Conservation (phyloP, 2,797 vertebrate species). For the Taeniopygia guttata region DNA sequence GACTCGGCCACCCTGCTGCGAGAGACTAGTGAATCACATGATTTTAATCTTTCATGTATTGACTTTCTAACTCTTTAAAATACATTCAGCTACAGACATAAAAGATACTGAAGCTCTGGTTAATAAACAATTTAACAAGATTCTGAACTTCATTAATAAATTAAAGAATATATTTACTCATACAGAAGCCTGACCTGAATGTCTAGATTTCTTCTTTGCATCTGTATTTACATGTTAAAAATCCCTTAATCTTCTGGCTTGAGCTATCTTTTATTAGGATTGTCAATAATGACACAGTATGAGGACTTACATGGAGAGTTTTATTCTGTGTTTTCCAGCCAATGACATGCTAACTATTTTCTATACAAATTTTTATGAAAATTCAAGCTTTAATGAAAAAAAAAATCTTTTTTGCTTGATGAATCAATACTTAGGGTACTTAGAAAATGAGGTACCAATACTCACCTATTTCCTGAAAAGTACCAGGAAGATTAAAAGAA, state of each 20-base stretch:
- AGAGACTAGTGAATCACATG: slow-evolving; percentile 51
- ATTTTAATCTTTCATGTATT: slow-evolving; percentile 59
- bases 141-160: slow-evolving; percentile 65
- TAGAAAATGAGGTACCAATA: background rate
- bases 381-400: background rate
- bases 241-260: background rate
- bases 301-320: background rate
- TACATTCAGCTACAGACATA: background rate
- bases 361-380: background rate
- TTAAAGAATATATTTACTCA: slow-evolving; percentile 62
- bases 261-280: slow-evolving; percentile 11
- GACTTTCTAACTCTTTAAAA: slow-evolving; percentile 51
- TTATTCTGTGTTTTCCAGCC: background rate
- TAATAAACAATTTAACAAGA: slow-evolving; percentile 58
- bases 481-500: background rate
- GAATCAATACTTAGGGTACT: background rate
- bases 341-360: background rate
- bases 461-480: background rate
- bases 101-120: slow-evolving; percentile 28
- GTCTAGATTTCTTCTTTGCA: slow-evolving; percentile 17
- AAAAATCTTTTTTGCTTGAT: background rate
- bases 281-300: background rate
- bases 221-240: slow-evolving; percentile 26
- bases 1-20: slow-evolving; percentile 55
- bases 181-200: slow-evolving; percentile 21